These are phyloP conservation scores for Cacatua alba DNA, from an alignment of 2,113 vertebrate genomes.

Conservation along the genomic window DNA sequence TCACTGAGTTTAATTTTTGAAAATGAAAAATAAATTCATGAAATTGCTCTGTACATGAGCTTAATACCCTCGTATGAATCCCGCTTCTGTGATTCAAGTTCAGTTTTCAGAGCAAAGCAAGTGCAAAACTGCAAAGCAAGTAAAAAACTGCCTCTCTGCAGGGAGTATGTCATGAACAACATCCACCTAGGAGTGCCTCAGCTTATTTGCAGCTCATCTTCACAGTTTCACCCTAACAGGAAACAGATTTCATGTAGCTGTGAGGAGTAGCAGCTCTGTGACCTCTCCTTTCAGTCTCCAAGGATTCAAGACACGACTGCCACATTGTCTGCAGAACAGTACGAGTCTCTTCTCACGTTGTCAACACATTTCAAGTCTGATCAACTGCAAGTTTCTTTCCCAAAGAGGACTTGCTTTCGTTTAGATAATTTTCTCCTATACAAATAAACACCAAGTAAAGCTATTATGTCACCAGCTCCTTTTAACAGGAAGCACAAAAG, in stretches of 20 bases:
- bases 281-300: slow-evolving; percentile 52
- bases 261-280: slow-evolving; percentile 38
- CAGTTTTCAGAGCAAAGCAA: neutral
- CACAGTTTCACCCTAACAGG: slow-evolving; percentile 35
- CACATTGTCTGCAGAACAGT: slow-evolving; percentile 50
- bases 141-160: neutral
- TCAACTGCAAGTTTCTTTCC: slow-evolving; percentile 47
- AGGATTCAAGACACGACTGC: slow-evolving; percentile 59
- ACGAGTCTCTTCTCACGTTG: slow-evolving; percentile 53
- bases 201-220: neutral
- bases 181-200: neutral
- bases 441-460: slow-evolving; percentile 45
- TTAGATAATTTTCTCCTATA: slow-evolving; percentile 38
- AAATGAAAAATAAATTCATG: neutral
- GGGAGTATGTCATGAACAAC: neutral
- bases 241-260: slow-evolving; percentile 49
- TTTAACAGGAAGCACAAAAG: slow-evolving; percentile 44
- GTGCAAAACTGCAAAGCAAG: neutral
- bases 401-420: slow-evolving; percentile 36
- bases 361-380: slow-evolving; percentile 38
- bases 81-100: neutral
- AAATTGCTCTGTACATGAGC: neutral
- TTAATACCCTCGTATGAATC: accelerated
- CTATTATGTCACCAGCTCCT: slow-evolving; percentile 16
- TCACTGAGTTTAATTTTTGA: neutral